Percentiles rank a stretch among this genome's conserved stretches.
Conservation (phyloP, 2,797 vertebrate genomes). For the Gallinago solitaria region DNA sequence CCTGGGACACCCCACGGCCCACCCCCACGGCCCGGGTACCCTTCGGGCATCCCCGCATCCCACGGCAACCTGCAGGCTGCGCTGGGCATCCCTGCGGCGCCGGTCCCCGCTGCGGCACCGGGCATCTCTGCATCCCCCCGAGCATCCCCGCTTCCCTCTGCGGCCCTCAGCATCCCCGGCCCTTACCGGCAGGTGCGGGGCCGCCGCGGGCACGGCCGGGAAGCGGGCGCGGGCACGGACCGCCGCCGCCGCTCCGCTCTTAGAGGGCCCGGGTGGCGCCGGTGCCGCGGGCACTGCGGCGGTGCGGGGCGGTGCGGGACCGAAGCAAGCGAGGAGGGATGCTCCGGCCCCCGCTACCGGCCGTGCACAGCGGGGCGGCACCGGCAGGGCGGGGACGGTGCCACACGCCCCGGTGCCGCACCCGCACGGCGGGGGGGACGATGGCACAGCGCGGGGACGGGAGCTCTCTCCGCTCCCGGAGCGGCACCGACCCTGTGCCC, state of each 20-base stretch:
- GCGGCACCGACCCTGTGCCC: background rate
- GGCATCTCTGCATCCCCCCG: background rate
- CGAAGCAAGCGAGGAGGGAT: background rate
- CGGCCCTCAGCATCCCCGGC: background rate
- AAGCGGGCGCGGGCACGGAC: background rate
- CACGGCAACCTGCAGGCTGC: too few species aligned
- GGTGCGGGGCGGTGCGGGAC: background rate
- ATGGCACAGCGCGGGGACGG: background rate
- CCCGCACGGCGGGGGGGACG: background rate
- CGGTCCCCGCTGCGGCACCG: background rate
- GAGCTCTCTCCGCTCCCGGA: too few species aligned
- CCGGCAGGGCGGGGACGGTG: background rate
- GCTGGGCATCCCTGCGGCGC: background rate
- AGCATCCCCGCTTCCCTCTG: background rate
- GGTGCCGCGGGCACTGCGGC: background rate
- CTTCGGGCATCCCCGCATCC: background rate
- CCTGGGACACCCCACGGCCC: background rate
- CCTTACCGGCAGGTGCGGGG: slow-evolving; percentile 26
- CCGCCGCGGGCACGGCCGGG: background rate
- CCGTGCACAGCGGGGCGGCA: background rate
- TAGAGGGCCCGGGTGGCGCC: background rate
- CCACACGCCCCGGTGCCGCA: background rate
- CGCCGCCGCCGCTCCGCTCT: background rate
- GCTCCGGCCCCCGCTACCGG: background rate
- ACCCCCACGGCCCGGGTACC: too few species aligned